These are phyloP conservation scores for Calypte anna DNA, from an alignment of 2,113 vertebrate species.

Conservation along the genomic window DNA sequence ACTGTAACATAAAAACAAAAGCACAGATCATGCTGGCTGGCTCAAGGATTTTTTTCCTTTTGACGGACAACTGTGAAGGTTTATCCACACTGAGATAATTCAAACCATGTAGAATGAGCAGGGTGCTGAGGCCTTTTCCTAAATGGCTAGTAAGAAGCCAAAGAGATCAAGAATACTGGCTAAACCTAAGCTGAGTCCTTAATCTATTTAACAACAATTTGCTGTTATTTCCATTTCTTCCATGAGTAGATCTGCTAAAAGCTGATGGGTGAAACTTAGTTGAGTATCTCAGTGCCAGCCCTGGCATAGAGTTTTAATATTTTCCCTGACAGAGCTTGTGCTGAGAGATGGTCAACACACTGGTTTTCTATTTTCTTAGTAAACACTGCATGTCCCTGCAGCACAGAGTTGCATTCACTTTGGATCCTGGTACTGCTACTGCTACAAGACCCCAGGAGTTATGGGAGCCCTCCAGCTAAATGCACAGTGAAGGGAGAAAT, in stretches of 20 bases:
- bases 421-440: not conserved
- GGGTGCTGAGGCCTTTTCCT: fast-evolving
- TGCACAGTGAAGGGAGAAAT: not conserved
- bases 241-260: not conserved
- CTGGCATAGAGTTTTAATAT: not conserved
- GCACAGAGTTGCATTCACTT: not conserved
- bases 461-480: not conserved
- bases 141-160: not conserved
- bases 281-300: not conserved
- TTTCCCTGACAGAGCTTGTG: not conserved
- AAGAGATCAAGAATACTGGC: not conserved
- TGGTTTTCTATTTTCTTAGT: not conserved
- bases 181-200: not conserved
- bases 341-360: fast-evolving
- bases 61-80: not conserved
- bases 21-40: fast-evolving
- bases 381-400: not conserved
- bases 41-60: not conserved
- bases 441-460: not conserved
- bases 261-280: not conserved
- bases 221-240: not conserved
- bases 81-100: not conserved
- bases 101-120: not conserved
- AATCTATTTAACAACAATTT: not conserved
- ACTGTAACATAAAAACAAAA: not conserved